Percentiles rank a stretch among this genome's conserved stretches.
Evolutionary conservation across 2,113 vertebrate genomes (phyloP).

Genomic region (Isurus oxyrinchus): DNA sequence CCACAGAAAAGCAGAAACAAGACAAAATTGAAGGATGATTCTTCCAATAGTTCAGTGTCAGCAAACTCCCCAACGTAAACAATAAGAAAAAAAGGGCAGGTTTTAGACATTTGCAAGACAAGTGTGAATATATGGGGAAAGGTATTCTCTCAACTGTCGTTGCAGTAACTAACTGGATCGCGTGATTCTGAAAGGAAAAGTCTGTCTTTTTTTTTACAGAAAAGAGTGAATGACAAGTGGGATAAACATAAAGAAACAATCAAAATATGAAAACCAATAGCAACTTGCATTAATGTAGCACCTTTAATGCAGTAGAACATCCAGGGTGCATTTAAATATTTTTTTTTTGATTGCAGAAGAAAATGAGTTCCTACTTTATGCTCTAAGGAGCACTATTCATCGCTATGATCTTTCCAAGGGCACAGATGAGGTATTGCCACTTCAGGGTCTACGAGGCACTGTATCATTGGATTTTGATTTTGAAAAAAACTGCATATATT

Average conservation of each 20-base stretch:
- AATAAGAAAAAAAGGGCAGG: neutral
- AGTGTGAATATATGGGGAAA: too few species aligned
- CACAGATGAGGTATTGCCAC: conserved; percentile 74
- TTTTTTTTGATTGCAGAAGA: conserved; percentile 64
- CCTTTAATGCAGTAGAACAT: neutral
- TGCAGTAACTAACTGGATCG: neutral
- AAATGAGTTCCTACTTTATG: conserved; percentile 93
- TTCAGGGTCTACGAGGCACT: conserved; percentile 73
- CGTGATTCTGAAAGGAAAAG: neutral
- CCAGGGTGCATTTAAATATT: neutral
- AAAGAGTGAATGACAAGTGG: neutral
- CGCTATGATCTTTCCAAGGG: conserved; percentile 87
- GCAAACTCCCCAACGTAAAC: neutral
- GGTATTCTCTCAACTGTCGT: neutral
- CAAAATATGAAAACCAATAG: neutral
- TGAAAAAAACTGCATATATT: conserved; percentile 88
- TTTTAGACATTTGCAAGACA: neutral
- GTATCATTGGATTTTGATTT: conserved; percentile 95
- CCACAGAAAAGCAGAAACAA: neutral
- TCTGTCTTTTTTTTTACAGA: neutral
- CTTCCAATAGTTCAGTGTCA: neutral
- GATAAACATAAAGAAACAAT: neutral
- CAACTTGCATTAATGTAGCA: neutral
- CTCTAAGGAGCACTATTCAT: conserved; percentile 83
- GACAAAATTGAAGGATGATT: neutral